Conservation (phyloP, 2,113 vertebrate species). For the Seriola quinqueradiata region DNA sequence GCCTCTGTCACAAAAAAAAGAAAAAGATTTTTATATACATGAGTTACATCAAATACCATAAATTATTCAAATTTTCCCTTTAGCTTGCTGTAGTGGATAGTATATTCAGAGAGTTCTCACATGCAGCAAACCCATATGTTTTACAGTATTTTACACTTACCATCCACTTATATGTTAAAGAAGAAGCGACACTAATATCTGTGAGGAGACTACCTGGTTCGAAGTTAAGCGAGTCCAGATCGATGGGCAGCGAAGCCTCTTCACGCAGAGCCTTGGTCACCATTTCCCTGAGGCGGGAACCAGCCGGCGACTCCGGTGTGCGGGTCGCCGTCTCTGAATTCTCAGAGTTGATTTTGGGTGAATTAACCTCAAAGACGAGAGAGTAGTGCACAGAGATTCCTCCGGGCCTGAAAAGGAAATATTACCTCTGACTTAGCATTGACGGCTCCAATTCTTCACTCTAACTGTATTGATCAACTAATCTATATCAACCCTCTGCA, state of each 20-base stretch:
- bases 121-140: neutral
- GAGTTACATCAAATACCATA: neutral
- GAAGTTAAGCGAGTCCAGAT: constrained; percentile 88
- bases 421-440: neutral
- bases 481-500: constrained; percentile 4
- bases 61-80: neutral
- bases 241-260: constrained; percentile 86
- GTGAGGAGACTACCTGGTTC: constrained; percentile 64
- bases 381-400: constrained; percentile 86
- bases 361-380: constrained; percentile 86
- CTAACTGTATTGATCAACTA: neutral
- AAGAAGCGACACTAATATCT: neutral
- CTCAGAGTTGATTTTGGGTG: constrained; percentile 66
- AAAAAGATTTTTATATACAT: neutral
- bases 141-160: neutral
- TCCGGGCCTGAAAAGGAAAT: constrained; percentile 79
- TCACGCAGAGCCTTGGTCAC: constrained; percentile 86
- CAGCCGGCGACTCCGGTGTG: constrained; percentile 59
- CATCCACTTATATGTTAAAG: neutral
- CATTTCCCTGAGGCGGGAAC: constrained; percentile 83
- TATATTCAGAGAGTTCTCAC: neutral
- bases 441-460: neutral
- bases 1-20: constrained; percentile 24
- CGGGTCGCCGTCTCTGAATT: constrained; percentile 71
- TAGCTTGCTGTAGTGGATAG: neutral